Conservation (phyloP, 2,797 vertebrate species). For the Ctenopoma kingsleyae region DNA sequence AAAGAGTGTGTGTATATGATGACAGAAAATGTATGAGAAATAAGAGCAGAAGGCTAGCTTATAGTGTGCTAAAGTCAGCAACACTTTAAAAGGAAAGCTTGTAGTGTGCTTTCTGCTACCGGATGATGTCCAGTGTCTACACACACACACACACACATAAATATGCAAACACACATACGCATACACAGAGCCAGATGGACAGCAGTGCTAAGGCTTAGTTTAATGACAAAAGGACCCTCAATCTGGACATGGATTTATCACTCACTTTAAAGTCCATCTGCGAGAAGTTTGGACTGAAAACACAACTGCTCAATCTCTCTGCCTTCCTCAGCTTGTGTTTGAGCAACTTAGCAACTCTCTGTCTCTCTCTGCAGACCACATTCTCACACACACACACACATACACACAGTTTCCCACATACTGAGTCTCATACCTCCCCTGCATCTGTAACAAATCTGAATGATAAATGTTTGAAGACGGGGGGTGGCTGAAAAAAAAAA, state of each 20-base stretch:
- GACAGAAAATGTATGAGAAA: slow-evolving; percentile 37
- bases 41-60: slow-evolving; percentile 71
- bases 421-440: slow-evolving; percentile 27
- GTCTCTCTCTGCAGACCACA: slow-evolving; percentile 5
- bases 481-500: background rate
- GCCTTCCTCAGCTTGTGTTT: slow-evolving; percentile 55
- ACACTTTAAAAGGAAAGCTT: slow-evolving; percentile 82
- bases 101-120: slow-evolving; percentile 65
- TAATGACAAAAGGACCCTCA: slow-evolving; percentile 87
- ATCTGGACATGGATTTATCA: slow-evolving; percentile 86
- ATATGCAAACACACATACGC: slow-evolving; percentile 47
- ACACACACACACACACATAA: slow-evolving; percentile 57
- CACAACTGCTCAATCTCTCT: slow-evolving; percentile 72
- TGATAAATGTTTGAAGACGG: slow-evolving; percentile 51
- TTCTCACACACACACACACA: slow-evolving; percentile 13
- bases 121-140: slow-evolving; percentile 70
- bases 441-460: slow-evolving; percentile 56
- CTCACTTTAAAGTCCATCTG: slow-evolving; percentile 87
- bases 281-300: slow-evolving; percentile 80
- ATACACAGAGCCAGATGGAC: slow-evolving; percentile 82
- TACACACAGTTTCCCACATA: slow-evolving; percentile 38
- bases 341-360: slow-evolving; percentile 55
- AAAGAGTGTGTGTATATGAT: slow-evolving; percentile 19
- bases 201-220: slow-evolving; percentile 85
- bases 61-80: slow-evolving; percentile 73